Base-by-base conservation (phyloP, 2,888 invertebrate species). In the Allophyes oxyacanthae region DNA sequence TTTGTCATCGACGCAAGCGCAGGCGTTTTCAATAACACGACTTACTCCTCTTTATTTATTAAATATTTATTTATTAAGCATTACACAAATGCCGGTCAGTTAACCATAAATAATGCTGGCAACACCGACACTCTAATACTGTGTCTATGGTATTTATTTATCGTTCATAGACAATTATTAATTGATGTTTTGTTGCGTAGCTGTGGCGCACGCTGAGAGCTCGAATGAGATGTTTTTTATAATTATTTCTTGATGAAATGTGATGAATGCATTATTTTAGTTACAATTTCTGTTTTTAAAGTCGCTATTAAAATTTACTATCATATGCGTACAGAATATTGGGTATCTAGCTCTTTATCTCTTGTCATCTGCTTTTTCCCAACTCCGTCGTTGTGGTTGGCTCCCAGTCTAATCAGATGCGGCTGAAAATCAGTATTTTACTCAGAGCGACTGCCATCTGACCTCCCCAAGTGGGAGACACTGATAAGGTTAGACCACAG, bases 51-150 rank as follows among this genome's bases (percentile, higher is more conserved):
- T 65, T 54, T 69, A 75, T 69, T 75, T 72, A 75, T 71, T 72
- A 59, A 72, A 72, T 75, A 67, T 77, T 74, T 73, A 75, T 75
- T 76, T 77, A 80, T 78, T 74, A 77, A 59, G 68, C 64, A 72
- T 71, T 72, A 72, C 70, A 77, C 68, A 77, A 78, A 75, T 71
- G 67, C 62, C 72, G 61, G 61, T 60, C 36, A 45, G 53, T 33
- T 26, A 42, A 56, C 72, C 65, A 72, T 82, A 77, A 78, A 80
- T 79, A 78, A 77, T 68, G 49, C 48, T 64, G 65, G 69, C 70
- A 75, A 74, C 71, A 66, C 56, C 50, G 69, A 63, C 61, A 67
- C 71, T 70, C 71, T 60, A 71, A 72, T 64, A 75, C 64, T 55
- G 69, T 64, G 70, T 60, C 63, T 73, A 62, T 68, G 67, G 70